Percentiles rank a stretch among this genome's conserved stretches.
These are phyloP conservation scores for Pelagia noctiluca DNA, from an alignment of 30 jellyfish, hydroid and myxozoan genomes.

Conservation along the genomic window DNA sequence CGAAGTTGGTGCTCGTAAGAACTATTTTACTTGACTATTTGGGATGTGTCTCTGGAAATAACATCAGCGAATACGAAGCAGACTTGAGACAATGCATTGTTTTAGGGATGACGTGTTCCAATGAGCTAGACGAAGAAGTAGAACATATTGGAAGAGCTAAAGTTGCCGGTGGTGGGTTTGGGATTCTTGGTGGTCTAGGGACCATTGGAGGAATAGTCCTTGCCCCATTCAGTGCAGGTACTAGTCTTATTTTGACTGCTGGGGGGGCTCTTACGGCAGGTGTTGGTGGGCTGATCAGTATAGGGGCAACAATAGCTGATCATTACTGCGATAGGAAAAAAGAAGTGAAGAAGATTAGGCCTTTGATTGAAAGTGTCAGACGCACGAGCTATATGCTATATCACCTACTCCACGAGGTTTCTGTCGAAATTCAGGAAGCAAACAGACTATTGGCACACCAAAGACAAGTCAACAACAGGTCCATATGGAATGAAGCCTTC, in stretches of 20 bases:
- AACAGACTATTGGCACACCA: too few relatives aligned
- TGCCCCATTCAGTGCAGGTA: conserved; percentile 45
- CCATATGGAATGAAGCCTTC: too few relatives aligned
- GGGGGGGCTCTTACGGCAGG: conserved; percentile 50
- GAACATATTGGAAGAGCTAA: conserved; percentile 32
- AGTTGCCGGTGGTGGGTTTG: conserved; percentile 29
- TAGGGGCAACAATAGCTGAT: conserved; percentile 41
- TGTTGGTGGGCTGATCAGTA: conserved; percentile 49
- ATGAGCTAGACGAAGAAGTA: neutral
- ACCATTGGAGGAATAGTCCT: conserved; percentile 3
- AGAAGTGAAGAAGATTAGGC: conserved; percentile 16
- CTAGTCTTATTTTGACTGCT: conserved; percentile 35
- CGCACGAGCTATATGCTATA: conserved; percentile 17
- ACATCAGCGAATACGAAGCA: conserved; percentile 6
- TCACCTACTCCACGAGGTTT: conserved; percentile 9
- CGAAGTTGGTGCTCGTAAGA: conserved; percentile 23
- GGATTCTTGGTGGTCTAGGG: conserved; percentile 33
- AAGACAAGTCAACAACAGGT: too few relatives aligned
- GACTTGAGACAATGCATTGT: conserved; percentile 3
- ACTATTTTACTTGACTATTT: conserved; percentile 11
- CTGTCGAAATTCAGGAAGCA: conserved; percentile 10
- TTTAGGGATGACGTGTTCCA: conserved; percentile 12
- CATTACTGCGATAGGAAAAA: conserved; percentile 12
- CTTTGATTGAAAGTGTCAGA: conserved; percentile 2
- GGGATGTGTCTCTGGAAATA: conserved; percentile 16